A percentile compares a stretch with the other conserved stretches of the same genome.
Conservation (phyloP, 2,888 invertebrate species). For the Cheilosia impressa region DNA sequence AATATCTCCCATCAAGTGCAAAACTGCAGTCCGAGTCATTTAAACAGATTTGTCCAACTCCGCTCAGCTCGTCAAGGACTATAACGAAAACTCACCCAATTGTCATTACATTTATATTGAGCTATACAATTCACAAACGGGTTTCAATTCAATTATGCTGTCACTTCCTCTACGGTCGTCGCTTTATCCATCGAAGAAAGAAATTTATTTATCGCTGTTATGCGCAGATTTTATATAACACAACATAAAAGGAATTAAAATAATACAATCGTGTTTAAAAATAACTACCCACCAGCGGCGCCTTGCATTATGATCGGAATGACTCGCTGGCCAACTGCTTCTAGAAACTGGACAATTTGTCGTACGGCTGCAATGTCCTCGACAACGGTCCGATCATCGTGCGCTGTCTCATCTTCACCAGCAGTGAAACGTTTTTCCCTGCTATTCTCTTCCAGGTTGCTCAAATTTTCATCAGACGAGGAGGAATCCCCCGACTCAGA, state of each 20-base stretch:
- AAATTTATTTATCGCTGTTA: conserved; percentile 24
- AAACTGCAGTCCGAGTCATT: too few relatives aligned
- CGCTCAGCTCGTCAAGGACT: too few relatives aligned
- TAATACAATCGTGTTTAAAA: not conserved
- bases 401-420: not conserved
- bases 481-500: not conserved
- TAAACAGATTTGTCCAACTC: too few relatives aligned
- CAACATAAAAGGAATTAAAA: not conserved
- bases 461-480: not conserved
- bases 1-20: too few relatives aligned
- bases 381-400: not conserved
- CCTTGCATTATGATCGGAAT: conserved; percentile 43
- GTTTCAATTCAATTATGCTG: not conserved
- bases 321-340: conserved; percentile 35
- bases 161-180: not conserved
- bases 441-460: not conserved
- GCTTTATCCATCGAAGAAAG: not conserved
- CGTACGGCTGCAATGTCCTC: conserved; percentile 20
- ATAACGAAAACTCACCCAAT: too few relatives aligned
- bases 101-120: not conserved
- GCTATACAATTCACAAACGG: not conserved
- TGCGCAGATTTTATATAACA: not conserved
- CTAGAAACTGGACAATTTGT: conserved; percentile 26
- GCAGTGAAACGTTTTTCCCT: conserved; percentile 1
- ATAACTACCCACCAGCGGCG: conserved; percentile 29